Evolutionary conservation across 2,113 vertebrate species (phyloP).

Genomic region (Dasyurus viverrinus): DNA sequence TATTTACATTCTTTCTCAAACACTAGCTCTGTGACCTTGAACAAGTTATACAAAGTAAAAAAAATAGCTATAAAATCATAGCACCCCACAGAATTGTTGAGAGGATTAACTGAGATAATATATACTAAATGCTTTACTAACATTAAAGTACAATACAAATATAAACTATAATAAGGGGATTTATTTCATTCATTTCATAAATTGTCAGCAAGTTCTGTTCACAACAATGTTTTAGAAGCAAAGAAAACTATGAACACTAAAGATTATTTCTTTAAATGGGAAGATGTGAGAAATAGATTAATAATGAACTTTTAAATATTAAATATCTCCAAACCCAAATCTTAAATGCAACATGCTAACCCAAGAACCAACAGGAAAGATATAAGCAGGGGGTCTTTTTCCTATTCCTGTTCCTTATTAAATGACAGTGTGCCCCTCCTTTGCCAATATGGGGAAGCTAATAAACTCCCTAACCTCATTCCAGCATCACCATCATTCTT

Average conservation of each 20-base stretch:
- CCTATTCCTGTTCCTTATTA: not conserved
- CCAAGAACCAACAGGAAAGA: not conserved
- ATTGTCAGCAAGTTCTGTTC: not conserved
- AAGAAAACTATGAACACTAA: not conserved
- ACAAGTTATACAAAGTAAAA: not conserved
- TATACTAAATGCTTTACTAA: not conserved
- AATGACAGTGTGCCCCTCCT: conserved; percentile 44
- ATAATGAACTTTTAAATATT: not conserved
- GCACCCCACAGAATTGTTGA: not conserved
- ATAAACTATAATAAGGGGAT: not conserved
- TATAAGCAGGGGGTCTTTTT: conserved; percentile 14
- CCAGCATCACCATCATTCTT: conserved; percentile 55
- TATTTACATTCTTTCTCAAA: not conserved
- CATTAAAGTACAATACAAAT: not conserved
- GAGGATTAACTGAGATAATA: not conserved
- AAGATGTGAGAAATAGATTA: conserved; percentile 12
- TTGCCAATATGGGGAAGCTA: conserved; percentile 53
- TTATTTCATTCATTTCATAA: conserved; percentile 1
- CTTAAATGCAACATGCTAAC: not conserved
- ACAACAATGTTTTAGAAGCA: not conserved
- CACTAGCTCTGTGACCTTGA: not conserved
- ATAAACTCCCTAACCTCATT: conserved; percentile 65
- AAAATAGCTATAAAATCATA: not conserved
- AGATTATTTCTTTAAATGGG: not conserved
- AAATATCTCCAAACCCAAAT: not conserved